Evolutionary conservation across 2,888 invertebrate genomes (phyloP), one percentile per base, ranked within the genome.

Genomic region (Listrodromus nycthemerus): DNA sequence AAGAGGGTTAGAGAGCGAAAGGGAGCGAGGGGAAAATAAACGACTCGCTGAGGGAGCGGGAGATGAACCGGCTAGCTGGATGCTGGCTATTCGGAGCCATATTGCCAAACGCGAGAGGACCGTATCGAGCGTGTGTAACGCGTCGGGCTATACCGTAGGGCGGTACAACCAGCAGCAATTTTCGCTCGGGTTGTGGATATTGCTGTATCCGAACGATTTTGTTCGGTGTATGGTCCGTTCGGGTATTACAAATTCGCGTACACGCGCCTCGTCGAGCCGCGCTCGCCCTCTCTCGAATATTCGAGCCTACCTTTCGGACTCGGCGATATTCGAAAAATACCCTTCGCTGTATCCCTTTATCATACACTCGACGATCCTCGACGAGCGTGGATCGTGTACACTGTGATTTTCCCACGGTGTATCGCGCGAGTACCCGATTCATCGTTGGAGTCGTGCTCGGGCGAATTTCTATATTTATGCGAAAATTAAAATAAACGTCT

Each of bases 51-150:
- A 69, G 10, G 19, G 5, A 69, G 6, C 19, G 33, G 45, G 21
- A 58, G 27, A 77, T 48, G 77, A 24, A 55, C 41, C 2, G 52
- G 65, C 65, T 33, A 30, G 33, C 8, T 8, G 79, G 71, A n/a
- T 55, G 48, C 55, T 74, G 55, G 61, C 41, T 27, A 10, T 33
- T 7, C 27, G 78, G 48, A 66, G 79, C 55, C 70, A 76, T 76
- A 80, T 83, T 83, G 71, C 83, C 52, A 80, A 83, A 76, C 41
- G 79, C 58, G 55, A 27, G 24, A 45, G 73, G 13, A 73, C 27
- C 70, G 70, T 75, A 83, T 83, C 79, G 75, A 83, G 83, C 79
- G 79, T 71, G 75, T 45, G 65, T 79, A 79, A 79, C 58, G 66
- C 75, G 75, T 83, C 58, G 50, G 75, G 37, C 75, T 66, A 37